Base-by-base conservation (phyloP, 2,113 vertebrate genomes). In the Trematocara variabile region DNA sequence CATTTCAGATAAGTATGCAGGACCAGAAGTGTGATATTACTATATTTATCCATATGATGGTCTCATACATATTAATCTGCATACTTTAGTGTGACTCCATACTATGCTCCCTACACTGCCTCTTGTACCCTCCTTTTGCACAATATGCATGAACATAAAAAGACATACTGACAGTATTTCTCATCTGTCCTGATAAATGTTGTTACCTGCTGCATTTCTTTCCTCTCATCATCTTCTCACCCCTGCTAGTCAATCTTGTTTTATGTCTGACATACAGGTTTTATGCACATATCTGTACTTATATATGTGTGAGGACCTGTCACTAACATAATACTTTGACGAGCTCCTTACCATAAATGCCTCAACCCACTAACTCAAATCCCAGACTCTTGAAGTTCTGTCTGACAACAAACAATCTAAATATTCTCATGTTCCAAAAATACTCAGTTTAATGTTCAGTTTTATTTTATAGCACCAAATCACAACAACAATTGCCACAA, bases 171-270 rank as follows among this genome's bases (percentile, higher is more conserved):
- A 88, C 73, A 83, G 33, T 46, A 34, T 41, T 60, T 50, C 81
- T 88, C 82, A 90, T 65, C 54, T 81, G 53, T 68, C 33, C 81
- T 85, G 90, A 90, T 90, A 84, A 90, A 92, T 88, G 81, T 79
- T 77, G 75, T 91, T 82, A 88, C 82, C 87, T 86, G 70, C 75
- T 85, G 65, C 81, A 88, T 87, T 88, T 88, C 56, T 89, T 86
- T 86, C 82, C 55, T 80, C 77, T 89, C 81, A 86, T 86, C 48
- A 37, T 90, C 68, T n/a, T 33, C 33, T 55, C 55, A 58, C 20
- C 41, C 60, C 82, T 81, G 63, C 37, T 22, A 56, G 39, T 77
- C 55, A 82, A 28, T 34, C 60, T 78, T 90, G 70, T 90, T 80
- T 87, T 84, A 79, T 77, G 25, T 6, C 55, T 60, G 34, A 73